phyloP scores from a whole-genome alignment of 2,888 invertebrate genomes.

The Ichneumon xanthorius region DNA sequence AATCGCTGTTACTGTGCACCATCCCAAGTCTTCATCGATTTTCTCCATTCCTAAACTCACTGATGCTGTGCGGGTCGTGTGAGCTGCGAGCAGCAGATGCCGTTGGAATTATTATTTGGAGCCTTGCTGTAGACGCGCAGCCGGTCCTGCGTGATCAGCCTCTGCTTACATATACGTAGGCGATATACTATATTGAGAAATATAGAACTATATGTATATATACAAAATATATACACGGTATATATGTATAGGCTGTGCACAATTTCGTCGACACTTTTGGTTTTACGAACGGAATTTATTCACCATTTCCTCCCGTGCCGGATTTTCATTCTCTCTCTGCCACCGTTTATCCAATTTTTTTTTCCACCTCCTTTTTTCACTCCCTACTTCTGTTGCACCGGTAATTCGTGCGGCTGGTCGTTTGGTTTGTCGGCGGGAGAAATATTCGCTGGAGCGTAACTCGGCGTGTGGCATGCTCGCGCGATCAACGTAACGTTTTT shows the following conservation, averaged over 20 bases:
- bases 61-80: not conserved
- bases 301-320: not conserved
- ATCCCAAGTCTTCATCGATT: conserved; percentile 11
- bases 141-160: conserved; percentile 29
- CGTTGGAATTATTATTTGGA: conserved; percentile 51
- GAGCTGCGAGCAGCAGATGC: conserved; percentile 32
- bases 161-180: conserved; percentile 3
- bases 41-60: conserved; percentile 6
- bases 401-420: conserved; percentile 25
- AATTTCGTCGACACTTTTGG: conserved; percentile 38
- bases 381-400: not conserved
- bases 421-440: conserved; percentile 23
- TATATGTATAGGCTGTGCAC: conserved; percentile 1
- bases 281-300: conserved; percentile 46
- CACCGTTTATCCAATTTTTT: conserved; percentile 2
- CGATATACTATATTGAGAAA: conserved; percentile 4
- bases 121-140: conserved; percentile 25
- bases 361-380: not conserved
- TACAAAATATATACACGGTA: not conserved
- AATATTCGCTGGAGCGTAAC: conserved; percentile 17
- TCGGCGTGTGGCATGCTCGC: not conserved
- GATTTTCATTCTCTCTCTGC: conserved; percentile 17
- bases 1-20: conserved; percentile 1
- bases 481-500: conserved; percentile 6
- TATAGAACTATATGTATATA: not conserved